Evolutionary conservation across 2,797 vertebrate species (phyloP).

Genomic region (Ctenopoma kingsleyae): DNA sequence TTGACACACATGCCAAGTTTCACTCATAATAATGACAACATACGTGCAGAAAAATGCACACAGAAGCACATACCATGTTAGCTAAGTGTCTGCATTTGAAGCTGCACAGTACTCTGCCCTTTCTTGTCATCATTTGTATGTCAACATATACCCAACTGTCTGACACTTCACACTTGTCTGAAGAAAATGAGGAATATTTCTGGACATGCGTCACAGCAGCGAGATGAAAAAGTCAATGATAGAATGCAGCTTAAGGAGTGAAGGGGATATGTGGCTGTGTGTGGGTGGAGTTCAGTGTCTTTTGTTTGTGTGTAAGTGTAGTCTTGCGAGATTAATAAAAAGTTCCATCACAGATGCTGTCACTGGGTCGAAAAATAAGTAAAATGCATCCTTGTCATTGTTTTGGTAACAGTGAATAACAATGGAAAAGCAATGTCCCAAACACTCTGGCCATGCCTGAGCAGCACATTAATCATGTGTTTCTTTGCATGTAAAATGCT

Average conservation of each 20-base stretch:
- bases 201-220: conserved; percentile 34
- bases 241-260: conserved; percentile 32
- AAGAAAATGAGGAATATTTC: conserved; percentile 38
- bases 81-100: background rate
- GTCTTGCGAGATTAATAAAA: conserved; percentile 66
- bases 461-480: conserved; percentile 75
- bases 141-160: conserved; percentile 25
- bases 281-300: conserved; percentile 23
- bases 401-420: conserved; percentile 66
- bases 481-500: conserved; percentile 65
- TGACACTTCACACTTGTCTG: conserved; percentile 21
- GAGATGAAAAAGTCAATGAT: conserved; percentile 23
- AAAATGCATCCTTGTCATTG: conserved; percentile 57
- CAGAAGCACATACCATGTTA: background rate
- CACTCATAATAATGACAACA: conserved; percentile 13
- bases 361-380: conserved; percentile 62
- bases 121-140: conserved; percentile 31
- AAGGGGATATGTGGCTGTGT: conserved; percentile 23
- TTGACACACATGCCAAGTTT: conserved; percentile 25
- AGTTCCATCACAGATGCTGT: conserved; percentile 57
- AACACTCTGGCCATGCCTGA: conserved; percentile 51
- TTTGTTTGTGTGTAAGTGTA: conserved; percentile 17
- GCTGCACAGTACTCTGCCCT: background rate
- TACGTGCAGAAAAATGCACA: conserved; percentile 9
- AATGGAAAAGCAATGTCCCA: conserved; percentile 49